Base-by-base conservation (phyloP, 2,797 vertebrate genomes). In the Adrianichthys oophorus region DNA sequence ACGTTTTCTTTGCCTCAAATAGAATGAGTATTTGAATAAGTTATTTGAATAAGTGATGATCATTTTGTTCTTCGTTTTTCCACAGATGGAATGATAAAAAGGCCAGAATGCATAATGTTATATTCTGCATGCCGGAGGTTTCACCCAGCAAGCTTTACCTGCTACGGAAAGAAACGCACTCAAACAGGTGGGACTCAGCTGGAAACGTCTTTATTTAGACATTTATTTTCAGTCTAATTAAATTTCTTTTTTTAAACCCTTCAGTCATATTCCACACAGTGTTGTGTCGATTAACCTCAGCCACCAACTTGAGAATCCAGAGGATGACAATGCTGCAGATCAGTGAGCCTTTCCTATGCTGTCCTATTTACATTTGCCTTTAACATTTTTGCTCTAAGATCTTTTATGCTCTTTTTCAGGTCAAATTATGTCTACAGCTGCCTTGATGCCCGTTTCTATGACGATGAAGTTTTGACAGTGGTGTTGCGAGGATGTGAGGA, bases 11-110 rank as follows among this genome's bases (percentile, higher is more conserved):
- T 37, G 10, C 32, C 3, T 12, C 10, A 37, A 37, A 37, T 12
- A 10, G 29, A 32, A n/a, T n/a, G n/a, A n/a, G n/a, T n/a, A n/a
- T n/a, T n/a, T n/a, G n/a, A n/a, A n/a, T n/a, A n/a, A n/a, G n/a
- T 8, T 8, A 10, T 68, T 62, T 44, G 1, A 43, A 7, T 56
- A 41, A 4, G 45, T 48, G 2, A 19, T 57, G 0, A 37, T 37
- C 32, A 37, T 12, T 37, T 2, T 12, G 23, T 44, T 63, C 12
- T 42, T 56, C 18, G 58, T 62, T 15, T 4, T 43, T 12, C 42
- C 77, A 41, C 80, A 99, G 98, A 79, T 99, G 97, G 97, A 98
- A 98, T 52, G 94, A 98, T 84, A 98, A 94, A 89, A 94, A 93
- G 53, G 86, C 92, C 59, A 93, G 90, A 84, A 91, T 97, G 78